A percentile compares a stretch with the other conserved stretches of the same genome.
phyloP scores from a whole-genome alignment of 2,888 invertebrate species.

The Neoascia interrupta region DNA sequence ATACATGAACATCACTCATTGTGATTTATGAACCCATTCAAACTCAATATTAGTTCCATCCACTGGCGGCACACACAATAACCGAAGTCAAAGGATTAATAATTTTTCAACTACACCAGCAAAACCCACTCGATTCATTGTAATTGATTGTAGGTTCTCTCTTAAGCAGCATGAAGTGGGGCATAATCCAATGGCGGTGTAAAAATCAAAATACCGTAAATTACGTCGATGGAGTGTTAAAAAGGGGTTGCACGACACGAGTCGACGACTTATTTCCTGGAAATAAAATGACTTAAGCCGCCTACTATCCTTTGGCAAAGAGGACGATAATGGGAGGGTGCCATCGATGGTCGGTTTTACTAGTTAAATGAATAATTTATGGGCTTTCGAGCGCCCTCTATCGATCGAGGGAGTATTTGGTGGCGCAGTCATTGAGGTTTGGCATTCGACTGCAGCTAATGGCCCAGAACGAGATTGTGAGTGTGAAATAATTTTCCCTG shows the following conservation, averaged over 20 bases:
- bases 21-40: too few species aligned
- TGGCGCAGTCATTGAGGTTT: background rate
- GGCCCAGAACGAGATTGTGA: conserved; percentile 35
- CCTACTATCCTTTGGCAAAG: background rate
- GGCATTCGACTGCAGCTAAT: conserved; percentile 53
- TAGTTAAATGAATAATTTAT: conserved; percentile 60
- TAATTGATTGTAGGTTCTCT: too few species aligned
- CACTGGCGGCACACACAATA: too few species aligned
- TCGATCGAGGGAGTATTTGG: conserved; percentile 22
- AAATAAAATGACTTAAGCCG: background rate
- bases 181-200: conserved; percentile 23
- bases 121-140: conserved; percentile 12
- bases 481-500: conserved; percentile 42
- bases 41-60: too few species aligned
- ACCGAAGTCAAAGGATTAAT: background rate
- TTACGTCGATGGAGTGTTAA: conserved; percentile 28
- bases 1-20: too few species aligned
- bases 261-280: background rate
- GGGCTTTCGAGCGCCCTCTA: conserved; percentile 21
- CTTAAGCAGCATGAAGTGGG: too few species aligned
- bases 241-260: background rate
- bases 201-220: conserved; percentile 39
- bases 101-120: conserved; percentile 15
- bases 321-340: background rate
- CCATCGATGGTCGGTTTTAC: background rate